Conservation (phyloP, 2,888 invertebrate genomes). For the Polymixis lichenea region DNA sequence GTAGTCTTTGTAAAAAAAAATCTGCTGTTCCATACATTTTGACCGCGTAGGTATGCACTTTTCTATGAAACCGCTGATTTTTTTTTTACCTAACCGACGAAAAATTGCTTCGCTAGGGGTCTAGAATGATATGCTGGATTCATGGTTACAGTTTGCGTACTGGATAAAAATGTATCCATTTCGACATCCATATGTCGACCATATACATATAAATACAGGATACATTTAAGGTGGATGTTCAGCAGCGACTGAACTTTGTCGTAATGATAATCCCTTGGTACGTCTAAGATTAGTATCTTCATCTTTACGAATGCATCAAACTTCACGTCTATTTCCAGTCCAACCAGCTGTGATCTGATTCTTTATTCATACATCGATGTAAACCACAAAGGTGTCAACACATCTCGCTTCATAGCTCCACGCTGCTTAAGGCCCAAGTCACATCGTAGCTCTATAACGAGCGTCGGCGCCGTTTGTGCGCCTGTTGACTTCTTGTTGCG, state of each 20-base stretch:
- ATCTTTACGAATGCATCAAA: background rate
- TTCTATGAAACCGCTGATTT: too few species aligned
- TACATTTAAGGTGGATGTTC: background rate
- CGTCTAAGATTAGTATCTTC: background rate
- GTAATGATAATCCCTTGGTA: background rate
- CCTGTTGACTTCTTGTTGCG: constrained; percentile 56
- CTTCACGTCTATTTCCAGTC: background rate
- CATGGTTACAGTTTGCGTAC: too few species aligned
- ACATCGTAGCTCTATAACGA: constrained; percentile 69
- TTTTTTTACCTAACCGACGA: too few species aligned
- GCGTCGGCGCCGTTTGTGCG: constrained; percentile 67
- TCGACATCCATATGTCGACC: too few species aligned
- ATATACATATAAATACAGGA: too few species aligned
- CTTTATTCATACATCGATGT: constrained; percentile 4
- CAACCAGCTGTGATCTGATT: background rate
- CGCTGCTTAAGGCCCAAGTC: constrained; percentile 62
- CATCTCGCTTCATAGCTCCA: constrained; percentile 35
- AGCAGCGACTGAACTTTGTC: background rate
- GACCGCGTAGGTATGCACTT: too few species aligned
- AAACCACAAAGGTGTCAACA: constrained; percentile 23
- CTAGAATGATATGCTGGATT: too few species aligned
- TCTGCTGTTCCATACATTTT: too few species aligned
- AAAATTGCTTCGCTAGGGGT: too few species aligned
- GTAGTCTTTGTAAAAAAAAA: too few species aligned
- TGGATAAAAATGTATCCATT: too few species aligned